phyloP scores from a whole-genome alignment of 2,888 invertebrate species.

The Meta bourneti region DNA sequence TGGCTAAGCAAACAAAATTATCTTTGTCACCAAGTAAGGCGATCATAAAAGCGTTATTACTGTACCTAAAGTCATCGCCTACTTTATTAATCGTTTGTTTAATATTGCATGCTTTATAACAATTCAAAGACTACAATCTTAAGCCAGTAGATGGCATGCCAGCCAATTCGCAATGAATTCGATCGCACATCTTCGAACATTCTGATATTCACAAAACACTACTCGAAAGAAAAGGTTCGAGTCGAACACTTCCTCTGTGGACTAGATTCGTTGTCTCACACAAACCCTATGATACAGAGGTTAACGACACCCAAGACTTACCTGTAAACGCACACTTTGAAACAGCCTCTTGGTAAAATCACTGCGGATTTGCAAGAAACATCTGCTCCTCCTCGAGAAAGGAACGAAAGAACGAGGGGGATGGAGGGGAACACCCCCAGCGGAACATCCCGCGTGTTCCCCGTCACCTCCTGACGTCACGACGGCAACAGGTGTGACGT shows the following conservation, averaged over 20 bases:
- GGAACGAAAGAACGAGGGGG: slow-evolving; percentile 49
- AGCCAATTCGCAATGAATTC: neutral
- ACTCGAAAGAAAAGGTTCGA: neutral
- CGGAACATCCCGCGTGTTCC: slow-evolving; percentile 5
- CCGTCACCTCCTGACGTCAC: slow-evolving; percentile 61
- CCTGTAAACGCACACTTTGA: slow-evolving; percentile 27
- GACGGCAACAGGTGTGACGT: slow-evolving; percentile 72
- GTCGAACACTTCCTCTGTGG: neutral
- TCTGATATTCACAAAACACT: neutral
- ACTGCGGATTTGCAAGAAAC: slow-evolving; percentile 13
- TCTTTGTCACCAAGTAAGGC: too few relatives aligned
- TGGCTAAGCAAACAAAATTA: too few relatives aligned
- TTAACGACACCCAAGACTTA: slow-evolving; percentile 57
- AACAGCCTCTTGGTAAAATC: slow-evolving; percentile 17
- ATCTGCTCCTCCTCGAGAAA: slow-evolving; percentile 39
- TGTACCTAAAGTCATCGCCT: too few relatives aligned
- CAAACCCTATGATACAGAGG: slow-evolving; percentile 26
- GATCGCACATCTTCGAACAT: neutral
- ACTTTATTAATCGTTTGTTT: too few relatives aligned
- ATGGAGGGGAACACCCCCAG: slow-evolving; percentile 44
- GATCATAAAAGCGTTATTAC: too few relatives aligned
- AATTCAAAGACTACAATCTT: too few relatives aligned
- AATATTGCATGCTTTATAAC: too few relatives aligned
- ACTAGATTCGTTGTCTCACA: neutral
- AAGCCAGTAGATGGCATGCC: too few relatives aligned